phyloP scores from a whole-genome alignment of 1,140 invertebrate species.

The Anoplolepis gracilipes region DNA sequence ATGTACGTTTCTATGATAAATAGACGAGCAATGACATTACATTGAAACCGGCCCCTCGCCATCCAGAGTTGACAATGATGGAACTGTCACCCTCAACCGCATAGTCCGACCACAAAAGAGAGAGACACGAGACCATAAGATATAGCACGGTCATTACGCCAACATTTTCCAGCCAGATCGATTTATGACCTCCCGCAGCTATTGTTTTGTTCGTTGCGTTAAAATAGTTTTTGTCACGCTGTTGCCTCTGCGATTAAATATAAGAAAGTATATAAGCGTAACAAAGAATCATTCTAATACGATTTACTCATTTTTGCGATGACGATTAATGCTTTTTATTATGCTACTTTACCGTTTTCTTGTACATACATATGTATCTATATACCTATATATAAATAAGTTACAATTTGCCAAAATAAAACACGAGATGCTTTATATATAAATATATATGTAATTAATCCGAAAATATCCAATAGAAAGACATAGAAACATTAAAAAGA shows the following conservation, averaged over 20 bases:
- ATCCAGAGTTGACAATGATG: constrained; percentile 69
- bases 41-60: constrained; percentile 45
- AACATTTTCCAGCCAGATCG: constrained; percentile 68
- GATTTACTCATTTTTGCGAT: constrained; percentile 7
- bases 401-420: no score
- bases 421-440: no score
- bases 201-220: constrained; percentile 54
- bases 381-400: no score
- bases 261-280: not conserved
- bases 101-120: constrained; percentile 29
- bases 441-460: not conserved
- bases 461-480: not conserved
- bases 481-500: not conserved
- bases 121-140: constrained; percentile 67
- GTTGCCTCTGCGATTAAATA: constrained; percentile 19
- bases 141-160: constrained; percentile 70
- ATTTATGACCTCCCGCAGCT: constrained; percentile 61
- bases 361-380: not conserved
- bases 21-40: constrained; percentile 68
- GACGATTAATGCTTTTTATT: not conserved
- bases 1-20: constrained; percentile 69
- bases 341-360: no score
- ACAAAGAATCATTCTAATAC: not conserved
- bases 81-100: constrained; percentile 62
- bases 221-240: constrained; percentile 23